Conservation (phyloP, 2,797 vertebrate species). For the Hippocampus kuda region DNA sequence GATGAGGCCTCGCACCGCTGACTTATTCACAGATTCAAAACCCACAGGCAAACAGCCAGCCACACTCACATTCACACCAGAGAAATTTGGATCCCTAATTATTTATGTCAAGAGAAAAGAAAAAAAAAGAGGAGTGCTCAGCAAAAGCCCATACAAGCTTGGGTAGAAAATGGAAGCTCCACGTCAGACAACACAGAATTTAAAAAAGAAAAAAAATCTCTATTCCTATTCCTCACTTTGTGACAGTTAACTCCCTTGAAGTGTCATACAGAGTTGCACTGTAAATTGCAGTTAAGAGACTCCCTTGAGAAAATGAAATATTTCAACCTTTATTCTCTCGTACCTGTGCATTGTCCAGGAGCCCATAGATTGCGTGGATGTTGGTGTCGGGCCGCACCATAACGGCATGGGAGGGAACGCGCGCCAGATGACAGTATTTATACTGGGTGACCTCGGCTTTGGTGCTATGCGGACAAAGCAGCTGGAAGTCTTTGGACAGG, state of each 20-base stretch:
- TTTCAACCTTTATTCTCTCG: background rate
- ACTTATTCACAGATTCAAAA: background rate
- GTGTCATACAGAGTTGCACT: too few relatives aligned
- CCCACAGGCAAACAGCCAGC: too few relatives aligned
- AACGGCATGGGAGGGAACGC: slow-evolving; percentile 81
- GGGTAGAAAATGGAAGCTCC: background rate
- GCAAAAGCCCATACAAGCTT: background rate
- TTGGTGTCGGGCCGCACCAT: slow-evolving; percentile 82
- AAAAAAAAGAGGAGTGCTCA: background rate
- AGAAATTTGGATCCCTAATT: background rate
- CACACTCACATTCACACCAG: too few relatives aligned
- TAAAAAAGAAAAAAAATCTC: too few relatives aligned
- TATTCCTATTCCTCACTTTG: too few relatives aligned
- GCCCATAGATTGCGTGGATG: slow-evolving; percentile 73
- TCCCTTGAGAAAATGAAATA: background rate
- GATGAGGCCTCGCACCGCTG: background rate
- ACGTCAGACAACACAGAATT: too few relatives aligned
- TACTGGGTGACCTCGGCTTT: slow-evolving; percentile 80
- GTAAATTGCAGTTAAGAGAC: too few relatives aligned
- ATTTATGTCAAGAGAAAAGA: background rate
- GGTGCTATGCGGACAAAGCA: slow-evolving; percentile 77
- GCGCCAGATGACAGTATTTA: slow-evolving; percentile 75
- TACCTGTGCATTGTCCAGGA: slow-evolving; percentile 87
- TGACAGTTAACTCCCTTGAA: too few relatives aligned
- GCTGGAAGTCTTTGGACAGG: slow-evolving; percentile 72